A percentile compares a stretch with the other conserved stretches of the same genome.
phyloP scores from a whole-genome alignment of 2,888 invertebrate genomes.

The Drosophila rubida region DNA sequence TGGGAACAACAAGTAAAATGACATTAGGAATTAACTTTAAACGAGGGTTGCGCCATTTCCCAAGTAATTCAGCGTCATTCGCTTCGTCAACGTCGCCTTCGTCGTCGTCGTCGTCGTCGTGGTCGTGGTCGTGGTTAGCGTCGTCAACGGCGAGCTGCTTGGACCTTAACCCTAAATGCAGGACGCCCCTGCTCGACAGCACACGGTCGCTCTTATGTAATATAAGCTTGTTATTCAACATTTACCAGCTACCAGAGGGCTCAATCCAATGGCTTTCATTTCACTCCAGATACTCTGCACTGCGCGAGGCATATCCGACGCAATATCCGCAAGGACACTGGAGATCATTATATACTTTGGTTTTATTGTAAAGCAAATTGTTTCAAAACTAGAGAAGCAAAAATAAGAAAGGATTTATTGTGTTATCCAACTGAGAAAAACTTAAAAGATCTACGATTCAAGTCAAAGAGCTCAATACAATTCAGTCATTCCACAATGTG shows the following conservation, averaged over 20 bases:
- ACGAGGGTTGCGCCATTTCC: conserved; percentile 70
- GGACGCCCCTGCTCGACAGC: conserved; percentile 3
- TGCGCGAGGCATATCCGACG: not conserved
- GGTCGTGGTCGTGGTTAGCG: not conserved
- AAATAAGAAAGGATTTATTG: too few relatives aligned
- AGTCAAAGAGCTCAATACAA: too few relatives aligned
- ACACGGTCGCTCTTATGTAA: conserved; percentile 41
- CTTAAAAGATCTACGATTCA: too few relatives aligned
- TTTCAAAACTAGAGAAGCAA: too few relatives aligned
- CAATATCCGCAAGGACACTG: not conserved
- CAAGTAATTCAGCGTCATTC: conserved; percentile 36
- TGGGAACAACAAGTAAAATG: conserved; percentile 50
- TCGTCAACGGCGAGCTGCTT: conserved; percentile 33
- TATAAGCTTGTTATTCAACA: conserved; percentile 70
- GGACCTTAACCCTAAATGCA: conserved; percentile 65
- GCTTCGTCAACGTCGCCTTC: conserved; percentile 29
- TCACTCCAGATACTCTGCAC: conserved; percentile 38
- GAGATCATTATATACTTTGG: too few relatives aligned
- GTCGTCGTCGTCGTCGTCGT: conserved; percentile 8
- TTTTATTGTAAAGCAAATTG: too few relatives aligned
- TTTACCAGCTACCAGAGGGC: conserved; percentile 54
- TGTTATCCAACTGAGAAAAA: too few relatives aligned
- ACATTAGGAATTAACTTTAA: conserved; percentile 72
- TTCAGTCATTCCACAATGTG: too few relatives aligned
- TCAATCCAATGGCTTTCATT: conserved; percentile 47